These are phyloP conservation scores for Apocheima hispidaria DNA, from an alignment of 2,888 invertebrate species.

Conservation along the genomic window DNA sequence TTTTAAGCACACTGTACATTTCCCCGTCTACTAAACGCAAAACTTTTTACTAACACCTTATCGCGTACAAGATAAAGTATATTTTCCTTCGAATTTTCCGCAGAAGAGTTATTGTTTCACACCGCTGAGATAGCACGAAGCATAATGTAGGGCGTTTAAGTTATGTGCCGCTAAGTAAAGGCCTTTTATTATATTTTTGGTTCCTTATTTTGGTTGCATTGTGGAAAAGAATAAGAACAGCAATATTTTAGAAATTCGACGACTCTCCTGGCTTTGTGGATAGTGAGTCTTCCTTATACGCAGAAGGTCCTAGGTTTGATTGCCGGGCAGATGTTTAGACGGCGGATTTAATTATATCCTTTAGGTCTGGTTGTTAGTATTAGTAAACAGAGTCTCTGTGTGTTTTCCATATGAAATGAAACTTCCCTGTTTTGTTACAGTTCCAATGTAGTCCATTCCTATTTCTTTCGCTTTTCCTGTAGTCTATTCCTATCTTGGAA, in stretches of 20 bases:
- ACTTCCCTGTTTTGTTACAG: too few species aligned
- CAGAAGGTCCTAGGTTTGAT: too few species aligned
- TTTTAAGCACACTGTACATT: conserved; percentile 79
- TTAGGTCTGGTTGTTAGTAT: too few species aligned
- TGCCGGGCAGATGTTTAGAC: too few species aligned
- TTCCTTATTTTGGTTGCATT: conserved; percentile 28
- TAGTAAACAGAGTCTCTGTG: too few species aligned
- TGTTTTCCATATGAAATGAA: too few species aligned
- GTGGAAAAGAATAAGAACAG: neutral
- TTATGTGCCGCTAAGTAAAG: conserved; percentile 70
- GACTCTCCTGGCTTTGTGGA: too few species aligned
- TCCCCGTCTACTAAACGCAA: conserved; percentile 53
- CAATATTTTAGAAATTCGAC: neutral
- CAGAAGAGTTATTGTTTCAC: conserved; percentile 45
- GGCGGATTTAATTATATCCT: too few species aligned
- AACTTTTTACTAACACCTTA: conserved; percentile 47
- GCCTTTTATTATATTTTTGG: conserved; percentile 63
- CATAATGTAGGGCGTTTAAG: conserved; percentile 75
- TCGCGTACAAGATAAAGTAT: conserved; percentile 42
- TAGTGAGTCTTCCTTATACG: too few species aligned
- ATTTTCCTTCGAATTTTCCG: conserved; percentile 41
- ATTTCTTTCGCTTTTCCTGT: too few species aligned
- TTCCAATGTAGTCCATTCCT: too few species aligned
- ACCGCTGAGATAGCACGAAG: conserved; percentile 62
- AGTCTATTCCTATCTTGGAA: too few species aligned